These are phyloP conservation scores for Dasyprocta punctata DNA, from an alignment of 2,113 vertebrate species.

Conservation along the genomic window DNA sequence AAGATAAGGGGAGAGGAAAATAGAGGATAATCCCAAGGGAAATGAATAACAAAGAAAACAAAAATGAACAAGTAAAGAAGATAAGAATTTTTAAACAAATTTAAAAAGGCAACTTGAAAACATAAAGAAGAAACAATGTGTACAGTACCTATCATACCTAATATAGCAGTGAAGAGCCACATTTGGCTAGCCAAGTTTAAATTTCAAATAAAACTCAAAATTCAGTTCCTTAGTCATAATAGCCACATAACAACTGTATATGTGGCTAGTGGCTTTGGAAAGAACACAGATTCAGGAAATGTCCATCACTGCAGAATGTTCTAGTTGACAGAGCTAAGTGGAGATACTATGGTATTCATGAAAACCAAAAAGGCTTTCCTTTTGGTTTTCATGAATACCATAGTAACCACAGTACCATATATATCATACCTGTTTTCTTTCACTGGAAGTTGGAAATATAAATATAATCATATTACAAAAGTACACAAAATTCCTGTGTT, in stretches of 20 bases:
- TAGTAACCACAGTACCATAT: background rate
- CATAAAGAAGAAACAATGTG: background rate
- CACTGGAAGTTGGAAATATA: background rate
- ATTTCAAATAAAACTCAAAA: conserved; percentile 34
- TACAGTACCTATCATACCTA: background rate
- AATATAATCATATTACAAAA: background rate
- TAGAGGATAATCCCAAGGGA: background rate
- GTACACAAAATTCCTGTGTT: background rate
- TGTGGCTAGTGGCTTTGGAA: background rate
- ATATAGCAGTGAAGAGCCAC: background rate
- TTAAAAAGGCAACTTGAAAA: background rate
- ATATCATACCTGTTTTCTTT: background rate
- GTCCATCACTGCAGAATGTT: background rate
- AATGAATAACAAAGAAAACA: background rate
- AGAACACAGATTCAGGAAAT: background rate
- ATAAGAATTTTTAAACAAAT: background rate
- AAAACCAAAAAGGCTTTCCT: background rate
- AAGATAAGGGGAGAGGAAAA: background rate
- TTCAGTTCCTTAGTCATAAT: background rate
- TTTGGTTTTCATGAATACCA: background rate
- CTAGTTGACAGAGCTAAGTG: background rate
- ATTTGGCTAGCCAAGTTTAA: background rate
- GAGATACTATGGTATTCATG: no score
- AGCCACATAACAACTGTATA: background rate
- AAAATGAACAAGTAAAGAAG: background rate